Evolutionary conservation across 2,797 vertebrate genomes (phyloP).

Genomic region (Tolypeutes matacus): DNA sequence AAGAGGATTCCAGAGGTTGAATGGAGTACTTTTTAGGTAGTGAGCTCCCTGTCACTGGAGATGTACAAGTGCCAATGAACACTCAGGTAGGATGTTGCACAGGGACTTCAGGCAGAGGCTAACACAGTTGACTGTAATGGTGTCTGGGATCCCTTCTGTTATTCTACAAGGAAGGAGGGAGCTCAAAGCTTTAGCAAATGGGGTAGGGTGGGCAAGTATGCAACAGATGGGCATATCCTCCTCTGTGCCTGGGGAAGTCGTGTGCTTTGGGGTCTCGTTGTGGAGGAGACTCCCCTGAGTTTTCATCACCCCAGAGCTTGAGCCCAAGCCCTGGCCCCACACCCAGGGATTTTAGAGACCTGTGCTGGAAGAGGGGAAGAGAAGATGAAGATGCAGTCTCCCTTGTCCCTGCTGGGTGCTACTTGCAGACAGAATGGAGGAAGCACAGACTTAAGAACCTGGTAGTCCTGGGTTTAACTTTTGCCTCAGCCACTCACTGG

Average conservation of each 20-base stretch:
- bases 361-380: neutral
- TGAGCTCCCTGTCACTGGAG: neutral
- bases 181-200: neutral
- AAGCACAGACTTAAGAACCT: neutral
- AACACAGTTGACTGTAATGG: neutral
- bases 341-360: neutral
- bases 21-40: neutral
- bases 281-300: neutral
- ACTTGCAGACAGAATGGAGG: neutral
- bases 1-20: neutral
- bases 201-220: neutral
- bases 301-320: neutral
- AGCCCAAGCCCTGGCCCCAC: neutral
- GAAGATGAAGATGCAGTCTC: neutral
- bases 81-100: neutral
- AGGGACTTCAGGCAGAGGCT: neutral
- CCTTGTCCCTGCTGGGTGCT: neutral
- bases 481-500: neutral
- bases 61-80: neutral
- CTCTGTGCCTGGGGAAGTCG: neutral
- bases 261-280: neutral
- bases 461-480: neutral
- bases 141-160: neutral
- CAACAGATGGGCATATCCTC: neutral
- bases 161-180: neutral